Evolutionary conservation across 2,113 vertebrate genomes (phyloP).

Genomic region (Phalacrocorax brasilianus): DNA sequence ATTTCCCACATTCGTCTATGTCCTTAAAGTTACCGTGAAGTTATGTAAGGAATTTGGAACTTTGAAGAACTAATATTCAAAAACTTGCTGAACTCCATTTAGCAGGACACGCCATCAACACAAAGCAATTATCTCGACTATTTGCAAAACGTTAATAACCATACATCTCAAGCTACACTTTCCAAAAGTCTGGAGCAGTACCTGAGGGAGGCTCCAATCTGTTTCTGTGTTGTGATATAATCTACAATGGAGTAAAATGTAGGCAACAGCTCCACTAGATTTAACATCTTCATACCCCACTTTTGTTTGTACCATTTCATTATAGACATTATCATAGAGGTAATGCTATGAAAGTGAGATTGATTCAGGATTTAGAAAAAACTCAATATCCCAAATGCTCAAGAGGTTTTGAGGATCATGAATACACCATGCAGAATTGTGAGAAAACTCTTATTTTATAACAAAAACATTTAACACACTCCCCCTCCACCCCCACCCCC

Average conservation of each 20-base stretch:
- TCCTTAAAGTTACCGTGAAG: neutral
- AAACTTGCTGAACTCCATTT: neutral
- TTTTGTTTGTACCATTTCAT: neutral
- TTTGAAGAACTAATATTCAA: neutral
- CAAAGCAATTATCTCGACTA: neutral
- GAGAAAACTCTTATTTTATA: neutral
- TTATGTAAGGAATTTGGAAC: neutral
- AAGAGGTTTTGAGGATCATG: neutral
- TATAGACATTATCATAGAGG: neutral
- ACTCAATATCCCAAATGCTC: neutral
- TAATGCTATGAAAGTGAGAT: neutral
- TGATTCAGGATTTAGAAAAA: neutral
- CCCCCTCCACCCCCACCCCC: neutral
- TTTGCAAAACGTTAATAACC: neutral
- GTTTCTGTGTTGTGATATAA: neutral
- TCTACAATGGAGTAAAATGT: fast-evolving
- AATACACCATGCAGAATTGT: neutral
- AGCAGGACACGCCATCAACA: neutral
- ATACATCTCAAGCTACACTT: neutral
- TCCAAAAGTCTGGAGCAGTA: neutral
- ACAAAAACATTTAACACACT: neutral
- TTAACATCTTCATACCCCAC: neutral
- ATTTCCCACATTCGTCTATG: fast-evolving
- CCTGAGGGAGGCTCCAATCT: neutral
- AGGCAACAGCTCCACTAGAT: neutral